A percentile compares a stretch with the other conserved stretches of the same genome.
Evolutionary conservation across 2,113 vertebrate genomes (phyloP).

Genomic region (Stigmatopora nigra): DNA sequence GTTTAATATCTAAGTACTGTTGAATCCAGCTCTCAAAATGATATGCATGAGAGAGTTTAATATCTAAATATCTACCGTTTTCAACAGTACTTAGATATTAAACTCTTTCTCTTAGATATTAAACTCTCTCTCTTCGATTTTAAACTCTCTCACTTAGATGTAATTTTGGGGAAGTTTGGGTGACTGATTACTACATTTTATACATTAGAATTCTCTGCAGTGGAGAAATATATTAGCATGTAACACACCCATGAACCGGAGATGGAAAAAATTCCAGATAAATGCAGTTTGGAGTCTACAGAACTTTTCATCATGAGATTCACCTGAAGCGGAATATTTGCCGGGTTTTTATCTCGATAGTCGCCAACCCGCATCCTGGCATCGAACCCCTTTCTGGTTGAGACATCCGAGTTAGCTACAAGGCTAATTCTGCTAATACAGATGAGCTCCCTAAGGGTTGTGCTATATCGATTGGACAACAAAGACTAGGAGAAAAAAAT

Average conservation of each 20-base stretch:
- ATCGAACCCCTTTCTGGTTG: slow-evolving; percentile 29
- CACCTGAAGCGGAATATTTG: slow-evolving; percentile 1
- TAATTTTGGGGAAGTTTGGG: too few relatives aligned
- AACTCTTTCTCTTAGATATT: too few relatives aligned
- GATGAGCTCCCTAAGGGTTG: slow-evolving; percentile 70
- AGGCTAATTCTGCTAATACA: slow-evolving; percentile 76
- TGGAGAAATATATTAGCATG: neutral
- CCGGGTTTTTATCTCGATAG: neutral
- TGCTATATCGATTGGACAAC: slow-evolving; percentile 73
- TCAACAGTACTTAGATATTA: too few relatives aligned
- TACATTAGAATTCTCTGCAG: slow-evolving; percentile 7
- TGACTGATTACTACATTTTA: too few relatives aligned
- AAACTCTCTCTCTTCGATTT: too few relatives aligned
- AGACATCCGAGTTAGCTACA: slow-evolving; percentile 68
- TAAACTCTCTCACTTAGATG: slow-evolving; percentile 10
- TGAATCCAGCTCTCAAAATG: too few relatives aligned
- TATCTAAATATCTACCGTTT: too few relatives aligned
- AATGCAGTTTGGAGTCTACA: neutral
- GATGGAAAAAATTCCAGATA: slow-evolving; percentile 1
- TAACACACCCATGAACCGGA: neutral
- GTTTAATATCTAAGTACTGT: too few relatives aligned
- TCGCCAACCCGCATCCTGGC: neutral
- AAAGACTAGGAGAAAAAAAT: slow-evolving; percentile 67
- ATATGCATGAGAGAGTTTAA: too few relatives aligned
- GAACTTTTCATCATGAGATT: neutral